Conservation (phyloP, 2,113 vertebrate genomes). For the Chionodraco myersi region DNA sequence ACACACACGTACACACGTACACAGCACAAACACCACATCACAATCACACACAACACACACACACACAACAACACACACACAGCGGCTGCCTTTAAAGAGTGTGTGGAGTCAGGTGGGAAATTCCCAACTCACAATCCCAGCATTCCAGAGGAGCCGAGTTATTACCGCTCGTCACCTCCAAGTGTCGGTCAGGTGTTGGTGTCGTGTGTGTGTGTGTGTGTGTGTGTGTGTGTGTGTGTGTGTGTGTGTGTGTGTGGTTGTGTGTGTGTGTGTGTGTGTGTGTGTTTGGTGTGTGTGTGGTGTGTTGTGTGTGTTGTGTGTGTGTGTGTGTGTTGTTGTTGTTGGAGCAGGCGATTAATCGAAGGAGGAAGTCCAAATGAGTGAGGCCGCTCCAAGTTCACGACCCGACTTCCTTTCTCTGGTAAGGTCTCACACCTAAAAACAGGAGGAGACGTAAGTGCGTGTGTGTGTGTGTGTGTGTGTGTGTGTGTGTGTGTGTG, state of each 20-base stretch:
- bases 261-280: background rate
- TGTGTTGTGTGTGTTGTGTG: background rate
- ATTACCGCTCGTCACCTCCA: background rate
- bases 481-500: constrained; percentile 1
- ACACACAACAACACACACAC: constrained; percentile 13
- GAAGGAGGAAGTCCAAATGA: constrained; percentile 55
- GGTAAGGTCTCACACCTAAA: background rate
- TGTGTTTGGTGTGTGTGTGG: background rate
- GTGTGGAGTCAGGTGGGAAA: constrained; percentile 74
- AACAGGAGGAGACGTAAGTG: constrained; percentile 6
- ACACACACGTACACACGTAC: background rate
- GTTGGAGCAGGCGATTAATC: constrained; percentile 25
- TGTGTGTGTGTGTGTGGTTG: background rate
- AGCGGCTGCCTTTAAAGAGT: constrained; percentile 54
- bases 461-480: background rate
- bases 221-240: constrained; percentile 3
- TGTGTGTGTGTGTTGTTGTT: background rate
- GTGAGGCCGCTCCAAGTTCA: constrained; percentile 27
- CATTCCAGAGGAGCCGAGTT: constrained; percentile 56
- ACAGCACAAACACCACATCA: background rate
- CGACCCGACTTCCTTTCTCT: background rate
- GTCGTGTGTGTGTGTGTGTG: constrained; percentile 1
- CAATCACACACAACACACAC: background rate
- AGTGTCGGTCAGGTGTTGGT: constrained; percentile 12
- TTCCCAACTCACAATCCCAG: constrained; percentile 49